Percentiles rank a stretch among this genome's conserved stretches.
phyloP scores from a whole-genome alignment of 2,888 invertebrate genomes.

The Erebia aethiops region DNA sequence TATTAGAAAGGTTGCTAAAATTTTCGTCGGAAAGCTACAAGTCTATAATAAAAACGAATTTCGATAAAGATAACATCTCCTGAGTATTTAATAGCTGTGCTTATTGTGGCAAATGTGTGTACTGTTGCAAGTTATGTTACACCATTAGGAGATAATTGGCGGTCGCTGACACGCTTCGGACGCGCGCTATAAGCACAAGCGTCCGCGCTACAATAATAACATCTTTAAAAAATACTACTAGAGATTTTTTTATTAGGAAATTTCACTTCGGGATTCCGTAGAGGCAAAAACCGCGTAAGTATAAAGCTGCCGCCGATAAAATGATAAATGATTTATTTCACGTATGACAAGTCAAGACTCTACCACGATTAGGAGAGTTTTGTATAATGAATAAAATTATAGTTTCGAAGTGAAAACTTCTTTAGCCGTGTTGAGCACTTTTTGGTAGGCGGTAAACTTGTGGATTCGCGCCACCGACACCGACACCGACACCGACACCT shows the following conservation, averaged over 20 bases:
- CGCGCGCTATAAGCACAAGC: neutral
- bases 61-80: constrained; percentile 6
- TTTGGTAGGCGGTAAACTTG: no score
- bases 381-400: no score
- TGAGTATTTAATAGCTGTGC: neutral
- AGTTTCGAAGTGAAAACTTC: no score
- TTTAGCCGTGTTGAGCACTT: no score
- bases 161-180: neutral
- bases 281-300: neutral
- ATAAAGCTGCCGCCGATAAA: neutral
- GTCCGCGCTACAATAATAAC: neutral
- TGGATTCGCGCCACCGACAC: no score
- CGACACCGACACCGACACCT: no score
- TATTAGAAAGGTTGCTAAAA: neutral
- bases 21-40: neutral
- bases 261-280: neutral
- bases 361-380: no score
- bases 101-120: neutral
- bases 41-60: neutral
- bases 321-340: no score
- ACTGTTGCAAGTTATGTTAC: neutral
- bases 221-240: constrained; percentile 10
- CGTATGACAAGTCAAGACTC: no score
- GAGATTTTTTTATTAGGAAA: neutral
- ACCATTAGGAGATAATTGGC: constrained; percentile 7